A percentile compares a stretch with the other conserved stretches of the same genome.
These are phyloP conservation scores for Calameuta idolon DNA, from an alignment of 2,888 invertebrate genomes.

Conservation along the genomic window DNA sequence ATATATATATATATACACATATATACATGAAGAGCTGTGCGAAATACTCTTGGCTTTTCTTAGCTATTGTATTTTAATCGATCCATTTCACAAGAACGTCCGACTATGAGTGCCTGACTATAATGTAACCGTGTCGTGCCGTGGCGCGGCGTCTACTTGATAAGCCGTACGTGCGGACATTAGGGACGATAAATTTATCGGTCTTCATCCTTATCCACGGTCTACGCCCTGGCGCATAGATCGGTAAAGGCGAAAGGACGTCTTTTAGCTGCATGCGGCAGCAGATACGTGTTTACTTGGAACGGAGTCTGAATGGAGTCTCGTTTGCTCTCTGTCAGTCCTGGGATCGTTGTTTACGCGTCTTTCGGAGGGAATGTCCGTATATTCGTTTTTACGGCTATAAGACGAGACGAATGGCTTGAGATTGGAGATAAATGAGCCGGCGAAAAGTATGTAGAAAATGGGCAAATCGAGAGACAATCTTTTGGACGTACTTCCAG, in stretches of 20 bases:
- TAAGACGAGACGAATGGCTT: no score
- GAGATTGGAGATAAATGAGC: no score
- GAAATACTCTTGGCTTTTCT: slow-evolving; percentile 20
- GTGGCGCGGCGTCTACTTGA: slow-evolving; percentile 37
- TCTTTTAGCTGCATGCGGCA: no score
- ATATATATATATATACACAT: no score
- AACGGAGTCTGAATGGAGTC: no score
- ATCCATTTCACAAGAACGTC: slow-evolving; percentile 39
- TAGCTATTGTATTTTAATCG: slow-evolving; percentile 39
- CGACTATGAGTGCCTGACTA: slow-evolving; percentile 13
- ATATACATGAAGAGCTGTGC: neutral
- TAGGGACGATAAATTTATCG: slow-evolving; percentile 38
- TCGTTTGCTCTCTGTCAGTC: no score
- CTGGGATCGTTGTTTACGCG: no score
- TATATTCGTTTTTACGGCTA: neutral
- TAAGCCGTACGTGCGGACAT: slow-evolving; percentile 51
- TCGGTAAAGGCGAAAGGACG: neutral
- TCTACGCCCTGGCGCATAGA: slow-evolving; percentile 16
- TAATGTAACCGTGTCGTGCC: slow-evolving; percentile 22
- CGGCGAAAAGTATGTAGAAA: no score
- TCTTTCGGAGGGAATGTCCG: neutral
- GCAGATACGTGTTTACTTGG: no score
- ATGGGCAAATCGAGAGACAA: no score
- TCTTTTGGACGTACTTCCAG: no score
- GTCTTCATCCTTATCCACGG: slow-evolving; percentile 10